A percentile compares a stretch with the other conserved stretches of the same genome.
phyloP scores from a whole-genome alignment of 2,888 invertebrate species.

The Zaprionus bogoriensis region DNA sequence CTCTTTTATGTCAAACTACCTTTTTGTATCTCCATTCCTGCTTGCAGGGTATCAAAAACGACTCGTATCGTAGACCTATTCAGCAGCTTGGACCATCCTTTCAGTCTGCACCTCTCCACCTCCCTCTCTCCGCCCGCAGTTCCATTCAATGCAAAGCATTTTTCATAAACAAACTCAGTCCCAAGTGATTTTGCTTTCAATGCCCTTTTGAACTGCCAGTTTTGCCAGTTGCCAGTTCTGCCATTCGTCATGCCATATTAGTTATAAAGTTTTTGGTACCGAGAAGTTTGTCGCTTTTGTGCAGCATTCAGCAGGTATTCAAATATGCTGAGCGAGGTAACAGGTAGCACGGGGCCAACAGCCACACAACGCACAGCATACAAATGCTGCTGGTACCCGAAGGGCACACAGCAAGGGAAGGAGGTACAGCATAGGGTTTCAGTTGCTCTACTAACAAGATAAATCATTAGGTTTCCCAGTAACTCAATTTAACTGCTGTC shows the following conservation, averaged over 20 bases:
- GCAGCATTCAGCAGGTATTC: slow-evolving; percentile 35
- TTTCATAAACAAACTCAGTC: slow-evolving; percentile 28
- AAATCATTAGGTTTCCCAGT: slow-evolving; percentile 53
- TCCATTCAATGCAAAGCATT: slow-evolving; percentile 29
- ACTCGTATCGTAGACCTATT: slow-evolving; percentile 25
- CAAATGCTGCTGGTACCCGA: slow-evolving; percentile 24
- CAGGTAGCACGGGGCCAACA: slow-evolving; percentile 4
- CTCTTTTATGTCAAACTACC: not conserved
- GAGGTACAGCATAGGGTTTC: not conserved
- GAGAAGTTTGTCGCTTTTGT: slow-evolving; percentile 45
- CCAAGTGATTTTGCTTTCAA: slow-evolving; percentile 26
- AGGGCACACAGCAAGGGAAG: not conserved
- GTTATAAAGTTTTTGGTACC: slow-evolving; percentile 41
- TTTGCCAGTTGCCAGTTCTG: slow-evolving; percentile 24
- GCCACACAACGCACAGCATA: not conserved
- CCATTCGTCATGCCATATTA: slow-evolving; percentile 61
- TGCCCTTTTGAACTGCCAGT: slow-evolving; percentile 40
- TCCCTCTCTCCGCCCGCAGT: not conserved
- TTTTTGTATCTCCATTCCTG: too few relatives aligned
- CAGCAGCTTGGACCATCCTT: slow-evolving; percentile 14
- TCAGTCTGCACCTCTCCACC: too few relatives aligned
- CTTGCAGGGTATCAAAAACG: not conserved
- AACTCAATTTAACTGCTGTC: slow-evolving; percentile 55
- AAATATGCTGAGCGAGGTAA: slow-evolving; percentile 29
- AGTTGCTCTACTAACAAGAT: slow-evolving; percentile 51